A percentile compares a stretch with the other conserved stretches of the same genome.
Evolutionary conservation across 2,888 invertebrate genomes (phyloP).

Genomic region (Dysmachus trigonus): DNA sequence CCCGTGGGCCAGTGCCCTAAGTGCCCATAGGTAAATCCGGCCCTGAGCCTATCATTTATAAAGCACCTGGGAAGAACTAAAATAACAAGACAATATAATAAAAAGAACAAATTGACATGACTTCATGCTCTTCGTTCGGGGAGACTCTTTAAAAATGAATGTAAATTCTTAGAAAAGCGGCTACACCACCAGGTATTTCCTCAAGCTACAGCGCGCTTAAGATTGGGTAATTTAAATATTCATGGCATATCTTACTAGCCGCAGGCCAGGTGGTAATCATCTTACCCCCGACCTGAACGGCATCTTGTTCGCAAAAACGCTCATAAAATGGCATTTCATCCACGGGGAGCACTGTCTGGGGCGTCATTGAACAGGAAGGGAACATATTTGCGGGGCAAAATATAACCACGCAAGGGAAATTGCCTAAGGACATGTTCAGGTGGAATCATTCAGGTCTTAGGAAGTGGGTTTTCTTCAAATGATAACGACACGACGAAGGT

Average conservation of each 20-base stretch:
- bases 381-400: background rate
- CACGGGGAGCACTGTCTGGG: background rate
- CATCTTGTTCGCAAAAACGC: background rate
- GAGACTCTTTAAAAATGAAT: background rate
- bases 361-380: background rate
- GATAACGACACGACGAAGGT: background rate
- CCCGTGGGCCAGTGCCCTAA: too few species aligned
- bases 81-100: background rate
- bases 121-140: background rate
- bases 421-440: background rate
- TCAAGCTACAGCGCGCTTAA: background rate
- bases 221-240: background rate
- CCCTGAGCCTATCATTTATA: too few species aligned
- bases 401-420: background rate
- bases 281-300: background rate
- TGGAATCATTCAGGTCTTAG: background rate
- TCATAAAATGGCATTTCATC: background rate
- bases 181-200: background rate
- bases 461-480: background rate
- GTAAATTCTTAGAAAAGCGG: background rate
- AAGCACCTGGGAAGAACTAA: background rate
- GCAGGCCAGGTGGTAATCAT: background rate
- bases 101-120: background rate
- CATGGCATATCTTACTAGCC: background rate
- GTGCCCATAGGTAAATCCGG: too few species aligned